Conservation (phyloP, 2,888 invertebrate genomes). For the Disparrhopalites patrizii region DNA sequence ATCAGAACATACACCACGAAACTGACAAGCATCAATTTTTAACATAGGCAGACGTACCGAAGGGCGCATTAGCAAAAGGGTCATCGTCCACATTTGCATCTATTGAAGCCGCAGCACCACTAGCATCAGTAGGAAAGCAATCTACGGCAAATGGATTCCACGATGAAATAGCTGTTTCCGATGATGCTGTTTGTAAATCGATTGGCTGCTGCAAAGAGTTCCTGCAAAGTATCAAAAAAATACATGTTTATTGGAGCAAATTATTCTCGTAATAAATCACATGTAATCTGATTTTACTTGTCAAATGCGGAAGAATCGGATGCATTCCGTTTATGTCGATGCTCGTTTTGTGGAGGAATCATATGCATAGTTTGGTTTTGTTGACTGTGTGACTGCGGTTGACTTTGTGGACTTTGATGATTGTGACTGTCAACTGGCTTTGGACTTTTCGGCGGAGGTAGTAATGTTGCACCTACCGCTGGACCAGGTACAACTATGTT, state of each 20-base stretch:
- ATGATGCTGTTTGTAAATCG: slow-evolving; percentile 63
- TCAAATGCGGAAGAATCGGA: slow-evolving; percentile 79
- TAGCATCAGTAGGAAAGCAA: slow-evolving; percentile 48
- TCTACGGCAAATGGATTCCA: slow-evolving; percentile 45
- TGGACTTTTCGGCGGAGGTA: slow-evolving; percentile 42
- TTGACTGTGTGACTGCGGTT: not conserved
- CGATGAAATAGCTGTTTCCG: slow-evolving; percentile 54
- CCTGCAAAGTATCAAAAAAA: slow-evolving; percentile 2
- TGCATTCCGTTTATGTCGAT: slow-evolving; percentile 71
- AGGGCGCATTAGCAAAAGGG: slow-evolving; percentile 44
- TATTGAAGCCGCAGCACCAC: slow-evolving; percentile 49
- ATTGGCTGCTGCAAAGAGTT: slow-evolving; percentile 57
- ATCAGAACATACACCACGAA: too few species aligned
- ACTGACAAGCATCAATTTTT: slow-evolving; percentile 25
- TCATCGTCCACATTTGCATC: slow-evolving; percentile 32
- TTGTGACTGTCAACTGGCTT: slow-evolving; percentile 32
- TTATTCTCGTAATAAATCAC: too few species aligned
- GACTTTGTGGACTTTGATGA: slow-evolving; percentile 19
- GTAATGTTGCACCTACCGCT: slow-evolving; percentile 30
- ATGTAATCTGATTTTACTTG: slow-evolving; percentile 63
- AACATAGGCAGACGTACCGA: slow-evolving; percentile 35
- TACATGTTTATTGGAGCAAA: too few species aligned
- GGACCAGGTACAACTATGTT: slow-evolving; percentile 47
- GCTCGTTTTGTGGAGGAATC: slow-evolving; percentile 25
- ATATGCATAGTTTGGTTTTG: not conserved